Conservation (phyloP, 2,797 vertebrate genomes). For the Steatocranus sp. region DNA sequence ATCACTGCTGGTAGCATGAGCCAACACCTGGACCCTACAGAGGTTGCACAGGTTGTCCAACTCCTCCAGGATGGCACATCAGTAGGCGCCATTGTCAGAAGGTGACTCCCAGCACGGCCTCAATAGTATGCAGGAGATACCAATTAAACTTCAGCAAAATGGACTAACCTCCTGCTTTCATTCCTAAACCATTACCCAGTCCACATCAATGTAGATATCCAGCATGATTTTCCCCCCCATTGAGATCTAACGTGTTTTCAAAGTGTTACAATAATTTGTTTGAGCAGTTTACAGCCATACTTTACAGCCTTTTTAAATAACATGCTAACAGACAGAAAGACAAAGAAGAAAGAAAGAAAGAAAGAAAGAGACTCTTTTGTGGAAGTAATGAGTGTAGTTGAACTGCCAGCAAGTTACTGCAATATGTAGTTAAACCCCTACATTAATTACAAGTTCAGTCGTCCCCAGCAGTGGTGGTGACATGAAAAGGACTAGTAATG, state of each 20-base stretch:
- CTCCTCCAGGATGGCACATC: not conserved
- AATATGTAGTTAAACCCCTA: not conserved
- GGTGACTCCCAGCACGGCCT: not conserved
- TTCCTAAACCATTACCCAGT: not conserved
- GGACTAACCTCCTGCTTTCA: not conserved
- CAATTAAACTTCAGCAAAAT: not conserved
- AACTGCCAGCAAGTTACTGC: not conserved
- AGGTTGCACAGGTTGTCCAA: not conserved
- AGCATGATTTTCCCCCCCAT: not conserved
- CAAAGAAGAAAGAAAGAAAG: not conserved
- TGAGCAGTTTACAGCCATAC: not conserved
- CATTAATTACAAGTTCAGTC: not conserved
- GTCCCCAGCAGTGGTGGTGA: not conserved
- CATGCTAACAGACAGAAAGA: not conserved
- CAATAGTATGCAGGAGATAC: not conserved
- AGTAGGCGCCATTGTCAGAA: not conserved
- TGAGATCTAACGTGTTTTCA: not conserved
- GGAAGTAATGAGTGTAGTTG: not conserved
- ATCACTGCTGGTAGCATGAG: not conserved
- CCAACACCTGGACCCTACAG: not conserved
- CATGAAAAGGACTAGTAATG: not conserved
- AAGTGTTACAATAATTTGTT: not conserved
- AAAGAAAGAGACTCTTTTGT: not conserved
- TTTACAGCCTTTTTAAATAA: not conserved
- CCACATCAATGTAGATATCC: not conserved